Evolutionary conservation across 1,140 invertebrate genomes (phyloP).

Genomic region (Hylaeus anthracinus): DNA sequence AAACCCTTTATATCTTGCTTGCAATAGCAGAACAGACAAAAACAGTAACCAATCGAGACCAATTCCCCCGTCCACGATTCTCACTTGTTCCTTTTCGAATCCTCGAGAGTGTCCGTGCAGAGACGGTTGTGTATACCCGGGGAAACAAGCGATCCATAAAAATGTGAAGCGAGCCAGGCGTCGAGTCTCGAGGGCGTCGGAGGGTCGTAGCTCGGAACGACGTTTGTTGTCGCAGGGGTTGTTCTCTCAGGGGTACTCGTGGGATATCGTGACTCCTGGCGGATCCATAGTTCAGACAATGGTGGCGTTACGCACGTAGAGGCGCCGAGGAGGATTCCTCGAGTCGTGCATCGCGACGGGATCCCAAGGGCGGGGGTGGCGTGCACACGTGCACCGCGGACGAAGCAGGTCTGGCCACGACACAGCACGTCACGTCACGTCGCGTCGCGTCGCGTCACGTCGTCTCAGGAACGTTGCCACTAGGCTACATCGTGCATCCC

Average conservation of each 20-base stretch:
- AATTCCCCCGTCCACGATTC: too few relatives aligned
- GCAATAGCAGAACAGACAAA: too few relatives aligned
- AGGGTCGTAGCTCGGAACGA: neutral
- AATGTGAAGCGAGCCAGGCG: too few relatives aligned
- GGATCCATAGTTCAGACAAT: conserved; percentile 35
- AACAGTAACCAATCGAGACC: too few relatives aligned
- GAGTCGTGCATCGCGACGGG: neutral
- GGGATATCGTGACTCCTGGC: conserved; percentile 15
- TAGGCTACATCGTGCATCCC: conserved; percentile 6
- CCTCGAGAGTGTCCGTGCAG: too few relatives aligned
- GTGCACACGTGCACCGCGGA: conserved; percentile 8
- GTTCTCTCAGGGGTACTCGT: conserved; percentile 18
- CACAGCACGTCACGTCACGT: neutral
- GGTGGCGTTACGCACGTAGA: conserved; percentile 23
- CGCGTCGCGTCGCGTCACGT: conserved; percentile 38
- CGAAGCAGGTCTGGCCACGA: neutral
- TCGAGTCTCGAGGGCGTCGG: too few relatives aligned
- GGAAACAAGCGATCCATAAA: neutral
- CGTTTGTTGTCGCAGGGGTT: neutral
- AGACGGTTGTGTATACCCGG: too few relatives aligned
- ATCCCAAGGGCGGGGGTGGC: neutral
- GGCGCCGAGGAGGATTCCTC: neutral
- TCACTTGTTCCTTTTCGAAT: too few relatives aligned
- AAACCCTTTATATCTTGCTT: too few relatives aligned
- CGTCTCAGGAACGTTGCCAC: conserved; percentile 20